Evolutionary conservation across 2,888 invertebrate species (phyloP), one percentile per base, ranked within the genome.

Genomic region (Ernsta delagoae): DNA sequence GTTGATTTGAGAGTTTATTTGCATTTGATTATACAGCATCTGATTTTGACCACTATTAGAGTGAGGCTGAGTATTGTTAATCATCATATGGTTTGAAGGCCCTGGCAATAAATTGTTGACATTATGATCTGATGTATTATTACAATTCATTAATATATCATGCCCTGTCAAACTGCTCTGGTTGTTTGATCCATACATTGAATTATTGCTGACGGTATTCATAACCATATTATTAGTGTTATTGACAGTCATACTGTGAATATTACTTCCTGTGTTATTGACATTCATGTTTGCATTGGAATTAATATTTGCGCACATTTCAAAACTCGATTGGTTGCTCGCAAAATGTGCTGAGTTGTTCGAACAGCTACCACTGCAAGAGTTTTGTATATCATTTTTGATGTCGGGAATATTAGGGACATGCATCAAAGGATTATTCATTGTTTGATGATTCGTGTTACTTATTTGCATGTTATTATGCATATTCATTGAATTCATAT

Each of bases 401-500:
- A 93, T 93, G 71, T 93, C 93, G 5, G 92, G 89, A 74, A 92
- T 93, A 74, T 89, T 92, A 5, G 89, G 87, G 70, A 82, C 85
- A 72, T 93, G 93, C 88, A 93, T 88, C 73, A 93, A 84, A 9
- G 89, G 80, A 72, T 82, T 91, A 70, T 82, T 90, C 79, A 93
- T 85, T 12, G 87, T 79, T 74, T 89, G 92, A 74, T 91, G 91
- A 72, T 81, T 89, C 7, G 84, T 71, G 72, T 86, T 92, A 31
- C 84, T 82, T 69, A 92, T 90, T 80, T 90, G 90, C 89, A 92
- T 90, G 74, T 87, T 91, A 70, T 80, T 86, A 73, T 90, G 90
- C 84, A 93, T 89, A 67, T 89, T 91, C 75, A 90, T 86, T 9
- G 85, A 77, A 68, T 79, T 81, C 74, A 88, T 84, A 66, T 84